Percentiles rank a stretch among this genome's conserved stretches.
Evolutionary conservation across 1,140 invertebrate species (phyloP).

Genomic region (Zeugodacus cucurbitae): DNA sequence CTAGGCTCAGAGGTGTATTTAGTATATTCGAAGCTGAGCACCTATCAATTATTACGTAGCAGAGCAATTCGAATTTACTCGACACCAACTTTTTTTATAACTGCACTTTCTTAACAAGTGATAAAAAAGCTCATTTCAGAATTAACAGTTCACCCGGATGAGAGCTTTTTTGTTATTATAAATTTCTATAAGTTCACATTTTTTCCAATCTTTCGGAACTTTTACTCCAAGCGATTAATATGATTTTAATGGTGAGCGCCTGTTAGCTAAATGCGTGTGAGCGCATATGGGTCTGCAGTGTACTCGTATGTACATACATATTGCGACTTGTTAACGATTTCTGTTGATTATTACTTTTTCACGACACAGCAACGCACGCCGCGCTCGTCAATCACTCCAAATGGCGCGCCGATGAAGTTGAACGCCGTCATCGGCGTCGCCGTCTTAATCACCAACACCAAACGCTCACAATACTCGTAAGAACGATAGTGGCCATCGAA

Average conservation of each 20-base stretch:
- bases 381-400: neutral
- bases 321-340: neutral
- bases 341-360: slow-evolving; percentile 4
- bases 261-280: neutral
- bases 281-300: neutral
- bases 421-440: neutral
- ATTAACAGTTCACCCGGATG: no score
- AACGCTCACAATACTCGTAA: neutral
- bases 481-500: neutral
- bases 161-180: no score
- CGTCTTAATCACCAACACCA: neutral
- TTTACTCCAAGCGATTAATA: neutral
- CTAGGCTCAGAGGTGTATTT: no score
- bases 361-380: neutral
- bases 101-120: no score
- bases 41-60: no score
- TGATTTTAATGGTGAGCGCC: neutral
- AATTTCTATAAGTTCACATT: no score
- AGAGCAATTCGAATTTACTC: no score
- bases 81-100: no score
- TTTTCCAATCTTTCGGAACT: neutral
- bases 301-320: neutral
- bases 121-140: no score
- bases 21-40: no score
- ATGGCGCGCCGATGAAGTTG: neutral